These are phyloP conservation scores for Lepus timidus DNA, from an alignment of 2,113 vertebrate species.

Conservation along the genomic window DNA sequence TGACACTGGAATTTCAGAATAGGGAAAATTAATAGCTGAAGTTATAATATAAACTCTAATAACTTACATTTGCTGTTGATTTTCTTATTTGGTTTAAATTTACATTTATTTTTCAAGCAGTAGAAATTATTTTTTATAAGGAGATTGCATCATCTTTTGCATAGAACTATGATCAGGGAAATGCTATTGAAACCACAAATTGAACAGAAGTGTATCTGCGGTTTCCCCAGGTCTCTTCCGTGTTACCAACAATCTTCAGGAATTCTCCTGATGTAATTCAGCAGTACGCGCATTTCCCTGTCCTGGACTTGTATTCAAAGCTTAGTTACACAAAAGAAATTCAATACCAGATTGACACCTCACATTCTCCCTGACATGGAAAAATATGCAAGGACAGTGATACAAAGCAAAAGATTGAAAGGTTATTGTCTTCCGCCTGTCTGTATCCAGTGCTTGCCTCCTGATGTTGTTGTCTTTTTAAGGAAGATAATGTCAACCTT, in stretches of 20 bases:
- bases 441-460: slow-evolving; percentile 72
- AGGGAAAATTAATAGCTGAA: background rate
- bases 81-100: background rate
- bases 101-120: background rate
- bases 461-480: slow-evolving; percentile 70
- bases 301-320: slow-evolving; percentile 30
- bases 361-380: slow-evolving; percentile 57
- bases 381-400: slow-evolving; percentile 38
- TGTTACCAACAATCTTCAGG: background rate
- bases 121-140: background rate
- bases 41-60: background rate
- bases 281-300: background rate
- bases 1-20: slow-evolving; percentile 26
- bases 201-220: background rate
- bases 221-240: background rate
- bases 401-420: slow-evolving; percentile 67
- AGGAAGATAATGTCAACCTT: slow-evolving; percentile 76
- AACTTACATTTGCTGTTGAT: background rate
- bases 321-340: slow-evolving; percentile 58
- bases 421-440: slow-evolving; percentile 71
- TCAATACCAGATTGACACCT: background rate
- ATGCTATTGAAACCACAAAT: background rate
- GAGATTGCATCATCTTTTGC: background rate
- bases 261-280: slow-evolving; percentile 31
- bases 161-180: background rate